Evolutionary conservation across 2,888 invertebrate genomes (phyloP).

Genomic region (Drosophila setosimentum): DNA sequence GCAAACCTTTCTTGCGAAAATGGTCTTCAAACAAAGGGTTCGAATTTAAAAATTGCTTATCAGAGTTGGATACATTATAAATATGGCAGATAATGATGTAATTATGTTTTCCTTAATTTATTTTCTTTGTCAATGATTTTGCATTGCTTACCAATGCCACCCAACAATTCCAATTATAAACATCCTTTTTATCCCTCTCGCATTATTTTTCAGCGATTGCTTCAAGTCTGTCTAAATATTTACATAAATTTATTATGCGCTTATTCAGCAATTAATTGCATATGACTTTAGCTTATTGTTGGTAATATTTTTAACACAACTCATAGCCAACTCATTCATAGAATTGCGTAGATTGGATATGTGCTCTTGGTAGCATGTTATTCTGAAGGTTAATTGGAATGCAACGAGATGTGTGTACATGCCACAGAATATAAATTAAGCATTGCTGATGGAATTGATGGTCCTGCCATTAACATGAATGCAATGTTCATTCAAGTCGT

Average conservation of each 20-base stretch:
- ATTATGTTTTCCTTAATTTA: not conserved
- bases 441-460: slow-evolving; percentile 26
- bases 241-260: not conserved
- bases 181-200: not conserved
- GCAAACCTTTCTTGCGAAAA: not conserved
- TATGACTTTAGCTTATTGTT: not conserved
- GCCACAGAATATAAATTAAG: not conserved
- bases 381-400: slow-evolving; percentile 18
- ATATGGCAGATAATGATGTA: not conserved
- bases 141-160: not conserved
- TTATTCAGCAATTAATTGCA: not conserved
- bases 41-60: rapidly evolving
- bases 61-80: not conserved
- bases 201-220: not conserved
- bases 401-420: slow-evolving; percentile 1
- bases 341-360: not conserved
- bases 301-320: not conserved
- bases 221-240: not conserved
- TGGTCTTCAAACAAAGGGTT: not conserved
- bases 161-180: not conserved
- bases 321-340: not conserved
- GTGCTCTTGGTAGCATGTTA: not conserved
- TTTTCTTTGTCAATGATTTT: not conserved
- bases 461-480: slow-evolving; percentile 58
- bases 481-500: slow-evolving; percentile 67